Base-by-base conservation (phyloP, 2,113 vertebrate species). In the Phylloscopus trochilus region DNA sequence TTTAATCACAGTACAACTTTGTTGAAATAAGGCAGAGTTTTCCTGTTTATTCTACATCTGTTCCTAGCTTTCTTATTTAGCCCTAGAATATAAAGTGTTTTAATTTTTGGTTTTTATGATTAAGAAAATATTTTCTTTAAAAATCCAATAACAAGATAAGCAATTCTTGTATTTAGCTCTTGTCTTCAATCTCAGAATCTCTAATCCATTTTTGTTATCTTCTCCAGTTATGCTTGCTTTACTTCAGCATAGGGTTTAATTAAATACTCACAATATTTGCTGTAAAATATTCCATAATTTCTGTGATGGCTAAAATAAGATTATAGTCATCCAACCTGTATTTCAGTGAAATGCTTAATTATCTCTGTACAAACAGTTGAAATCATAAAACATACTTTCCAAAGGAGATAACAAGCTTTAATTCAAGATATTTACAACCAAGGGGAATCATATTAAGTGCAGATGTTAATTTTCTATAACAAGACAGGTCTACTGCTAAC, bases 401-500 rank as follows among this genome's bases (percentile, higher is more conserved):
- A 89, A 94, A 91, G 93, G 76, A 95, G 96, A 96, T 96, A 96
- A 97, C 92, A 96, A 94, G 86, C 86, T 93, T 93, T 96, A 90
- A 96, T 92, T 84, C 87, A 85, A 64, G 46, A 63, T 97, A 84
- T 96, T 97, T 96, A 94, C 70, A 97, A 74, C 69, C 85, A 95
- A 95, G 43, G 51, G 47, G 67, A 95, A 80, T 96, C 83, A 95
- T 96, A 97, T 96, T 97, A 97, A 95, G 83, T 84, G 92, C 72
- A 96, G 83, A 93, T 93, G 89, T 96, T 97, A 96, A 96, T 97
- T 97, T 96, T 91, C 75, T 73, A 86, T 91, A 96, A 97, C 76
- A 95, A 97, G 96, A 95, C 56, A 85, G 76, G 80, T 96, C 86
- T 96, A 79, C 80, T 93, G 90, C 89, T 89, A 96, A 91, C 87